Percentiles rank a stretch among this genome's conserved stretches.
These are phyloP conservation scores for Actenoides lindsayi DNA, from an alignment of 2,113 vertebrate genomes.

Conservation along the genomic window DNA sequence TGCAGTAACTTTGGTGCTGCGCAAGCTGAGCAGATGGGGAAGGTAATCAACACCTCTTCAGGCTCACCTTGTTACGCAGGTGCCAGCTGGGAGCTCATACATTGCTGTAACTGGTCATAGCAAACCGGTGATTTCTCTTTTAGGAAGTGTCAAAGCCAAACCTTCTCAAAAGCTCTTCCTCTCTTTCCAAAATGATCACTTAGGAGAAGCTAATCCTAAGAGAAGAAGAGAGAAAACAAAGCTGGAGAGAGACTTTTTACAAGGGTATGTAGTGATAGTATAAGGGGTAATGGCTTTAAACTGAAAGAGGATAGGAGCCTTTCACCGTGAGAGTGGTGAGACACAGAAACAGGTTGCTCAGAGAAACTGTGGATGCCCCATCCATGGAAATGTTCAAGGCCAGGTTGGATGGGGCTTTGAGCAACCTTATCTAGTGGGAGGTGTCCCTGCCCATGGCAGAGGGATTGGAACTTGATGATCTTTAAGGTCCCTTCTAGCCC, in stretches of 20 bases:
- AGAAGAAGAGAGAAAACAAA: too few species aligned
- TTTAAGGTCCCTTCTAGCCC: not conserved
- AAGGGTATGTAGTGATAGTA: not conserved
- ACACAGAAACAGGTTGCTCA: too few species aligned
- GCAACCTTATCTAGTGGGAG: too few species aligned
- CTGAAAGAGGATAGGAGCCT: too few species aligned
- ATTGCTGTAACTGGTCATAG: rapidly evolving
- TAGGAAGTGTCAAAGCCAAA: not conserved
- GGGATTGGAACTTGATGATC: not conserved
- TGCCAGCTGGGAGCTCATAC: not conserved
- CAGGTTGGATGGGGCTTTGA: too few species aligned
- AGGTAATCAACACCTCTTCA: rapidly evolving
- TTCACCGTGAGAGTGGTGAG: too few species aligned
- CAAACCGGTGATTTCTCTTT: rapidly evolving
- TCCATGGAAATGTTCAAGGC: too few species aligned
- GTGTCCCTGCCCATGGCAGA: not conserved
- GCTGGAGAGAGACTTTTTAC: not conserved
- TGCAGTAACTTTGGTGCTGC: not conserved
- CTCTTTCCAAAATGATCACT: not conserved
- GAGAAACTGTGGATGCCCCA: too few species aligned
- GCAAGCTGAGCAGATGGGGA: not conserved
- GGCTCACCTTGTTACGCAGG: not conserved
- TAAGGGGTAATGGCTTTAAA: not conserved
- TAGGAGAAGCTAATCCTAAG: not conserved
- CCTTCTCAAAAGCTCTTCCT: not conserved